A percentile compares a stretch with the other conserved stretches of the same genome.
Evolutionary conservation across 2,888 invertebrate genomes (phyloP).

Genomic region (Trypoxylon attenuatum): DNA sequence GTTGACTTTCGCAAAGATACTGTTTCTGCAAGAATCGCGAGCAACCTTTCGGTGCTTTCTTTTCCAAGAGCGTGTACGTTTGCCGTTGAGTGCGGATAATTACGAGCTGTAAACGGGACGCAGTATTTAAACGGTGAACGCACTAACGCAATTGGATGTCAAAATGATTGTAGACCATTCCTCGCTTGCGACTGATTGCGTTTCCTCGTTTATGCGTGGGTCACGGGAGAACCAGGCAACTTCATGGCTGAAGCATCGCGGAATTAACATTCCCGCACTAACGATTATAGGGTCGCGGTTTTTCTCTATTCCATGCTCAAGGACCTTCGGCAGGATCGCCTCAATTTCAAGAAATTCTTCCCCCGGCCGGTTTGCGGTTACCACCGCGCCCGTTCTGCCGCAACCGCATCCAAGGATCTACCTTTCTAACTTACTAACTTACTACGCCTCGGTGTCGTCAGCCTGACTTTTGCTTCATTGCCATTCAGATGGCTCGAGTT

Average conservation of each 20-base stretch:
- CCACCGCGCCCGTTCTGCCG: constrained; percentile 47
- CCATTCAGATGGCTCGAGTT: constrained; percentile 12
- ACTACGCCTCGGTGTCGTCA: constrained; percentile 15
- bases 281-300: constrained; percentile 61
- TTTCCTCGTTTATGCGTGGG: constrained; percentile 8
- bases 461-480: constrained; percentile 2
- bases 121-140: neutral
- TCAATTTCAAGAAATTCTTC: constrained; percentile 64
- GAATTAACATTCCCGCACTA: constrained; percentile 51
- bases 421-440: constrained; percentile 56
- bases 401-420: constrained; percentile 68
- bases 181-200: constrained; percentile 19
- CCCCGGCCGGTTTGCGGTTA: constrained; percentile 65
- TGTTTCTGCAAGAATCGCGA: too few species aligned
- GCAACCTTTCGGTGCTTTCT: too few species aligned
- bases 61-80: too few species aligned
- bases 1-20: too few species aligned
- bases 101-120: neutral
- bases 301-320: constrained; percentile 62
- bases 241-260: constrained; percentile 13
- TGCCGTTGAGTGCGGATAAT: too few species aligned
- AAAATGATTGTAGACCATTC: constrained; percentile 11
- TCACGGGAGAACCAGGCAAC: neutral
- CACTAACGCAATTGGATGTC: constrained; percentile 1
- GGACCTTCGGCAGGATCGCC: constrained; percentile 61